phyloP scores from a whole-genome alignment of 2,888 invertebrate genomes.

The Troilus luridus region DNA sequence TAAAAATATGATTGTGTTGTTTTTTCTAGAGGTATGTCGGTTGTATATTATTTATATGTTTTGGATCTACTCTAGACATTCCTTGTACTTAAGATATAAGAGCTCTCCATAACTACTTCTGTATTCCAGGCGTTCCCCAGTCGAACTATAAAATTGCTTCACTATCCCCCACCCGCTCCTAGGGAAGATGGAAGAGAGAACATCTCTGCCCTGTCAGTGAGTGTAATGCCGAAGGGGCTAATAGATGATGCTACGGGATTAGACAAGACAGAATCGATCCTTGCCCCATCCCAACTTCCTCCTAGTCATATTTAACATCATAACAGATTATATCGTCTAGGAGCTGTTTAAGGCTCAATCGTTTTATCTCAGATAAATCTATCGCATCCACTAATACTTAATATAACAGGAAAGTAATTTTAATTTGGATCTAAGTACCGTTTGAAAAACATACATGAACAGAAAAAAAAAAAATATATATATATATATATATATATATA shows the following conservation, averaged over 20 bases:
- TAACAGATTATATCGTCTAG: neutral
- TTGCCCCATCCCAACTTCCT: neutral
- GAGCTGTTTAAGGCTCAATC: neutral
- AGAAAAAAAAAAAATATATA: no score
- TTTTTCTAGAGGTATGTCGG: no score
- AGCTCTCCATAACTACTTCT: no score
- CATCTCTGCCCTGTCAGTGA: neutral
- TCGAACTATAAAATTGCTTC: neutral
- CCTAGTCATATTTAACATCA: constrained; percentile 7
- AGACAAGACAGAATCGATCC: constrained; percentile 33
- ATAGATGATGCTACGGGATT: constrained; percentile 18
- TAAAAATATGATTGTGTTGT: no score
- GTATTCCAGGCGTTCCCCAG: neutral
- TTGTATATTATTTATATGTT: no score
- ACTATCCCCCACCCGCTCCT: neutral
- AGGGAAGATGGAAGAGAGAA: neutral
- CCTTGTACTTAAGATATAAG: no score
- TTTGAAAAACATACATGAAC: no score
- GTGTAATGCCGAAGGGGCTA: constrained; percentile 11
- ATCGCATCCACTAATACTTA: neutral
- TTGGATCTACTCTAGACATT: no score
- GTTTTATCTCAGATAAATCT: neutral
- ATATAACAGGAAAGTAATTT: no score
- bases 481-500: no score
- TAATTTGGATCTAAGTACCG: no score